Percentiles rank a stretch among this genome's conserved stretches.
These are phyloP conservation scores for Mythimna vitellina DNA, from an alignment of 2,888 invertebrate species.

Conservation along the genomic window DNA sequence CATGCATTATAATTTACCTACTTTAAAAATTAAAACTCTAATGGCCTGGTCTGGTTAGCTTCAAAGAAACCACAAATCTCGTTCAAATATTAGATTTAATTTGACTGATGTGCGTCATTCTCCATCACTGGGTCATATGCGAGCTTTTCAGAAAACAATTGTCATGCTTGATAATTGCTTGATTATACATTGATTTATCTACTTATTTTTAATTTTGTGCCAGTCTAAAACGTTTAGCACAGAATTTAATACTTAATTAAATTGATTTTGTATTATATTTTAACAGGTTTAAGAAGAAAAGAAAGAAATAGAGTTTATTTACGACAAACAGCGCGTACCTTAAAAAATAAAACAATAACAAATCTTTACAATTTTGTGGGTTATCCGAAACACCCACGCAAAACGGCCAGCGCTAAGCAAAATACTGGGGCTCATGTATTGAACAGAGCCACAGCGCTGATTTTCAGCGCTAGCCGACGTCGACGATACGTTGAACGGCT, in stretches of 20 bases:
- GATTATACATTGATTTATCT: not conserved
- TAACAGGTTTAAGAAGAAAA: no score
- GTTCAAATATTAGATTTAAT: conserved; percentile 1
- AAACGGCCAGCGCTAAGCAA: no score
- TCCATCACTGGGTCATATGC: not conserved
- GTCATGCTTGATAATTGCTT: conserved; percentile 13
- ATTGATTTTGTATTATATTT: not conserved
- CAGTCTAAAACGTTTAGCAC: not conserved
- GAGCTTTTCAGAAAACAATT: not conserved
- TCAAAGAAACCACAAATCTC: conserved; percentile 20
- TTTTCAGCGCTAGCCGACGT: no score
- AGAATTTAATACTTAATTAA: no score
- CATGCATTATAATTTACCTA: not conserved
- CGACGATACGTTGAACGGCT: no score
- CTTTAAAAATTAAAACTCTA: conserved; percentile 1
- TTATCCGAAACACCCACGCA: no score
- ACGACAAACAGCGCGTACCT: no score
- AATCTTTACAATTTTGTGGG: no score
- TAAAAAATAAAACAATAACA: no score
- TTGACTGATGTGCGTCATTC: conserved; percentile 15
- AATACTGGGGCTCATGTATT: no score
- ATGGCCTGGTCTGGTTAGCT: conserved; percentile 3
- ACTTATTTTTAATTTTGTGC: not conserved
- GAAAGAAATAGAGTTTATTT: no score
- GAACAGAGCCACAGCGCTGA: no score